Conservation (phyloP, 2,797 vertebrate species). For the Clarias pachynema region DNA sequence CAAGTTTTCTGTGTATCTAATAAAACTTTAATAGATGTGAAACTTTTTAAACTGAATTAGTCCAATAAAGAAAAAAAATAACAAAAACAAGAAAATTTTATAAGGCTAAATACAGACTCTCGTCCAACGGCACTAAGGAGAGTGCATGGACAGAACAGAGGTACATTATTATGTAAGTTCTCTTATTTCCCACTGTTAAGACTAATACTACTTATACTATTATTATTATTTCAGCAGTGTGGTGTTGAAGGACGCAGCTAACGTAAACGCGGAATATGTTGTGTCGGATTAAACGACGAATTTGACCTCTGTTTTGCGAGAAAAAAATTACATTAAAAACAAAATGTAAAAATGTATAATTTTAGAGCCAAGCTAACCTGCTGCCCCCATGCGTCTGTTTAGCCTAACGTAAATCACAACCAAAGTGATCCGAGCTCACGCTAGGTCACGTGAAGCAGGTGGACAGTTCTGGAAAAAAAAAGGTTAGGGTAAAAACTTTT, state of each 20-base stretch:
- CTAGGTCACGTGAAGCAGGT: not conserved
- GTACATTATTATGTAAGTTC: not conserved
- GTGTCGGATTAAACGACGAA: not conserved
- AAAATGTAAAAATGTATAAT: not conserved
- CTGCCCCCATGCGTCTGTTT: no score
- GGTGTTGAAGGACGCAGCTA: not conserved
- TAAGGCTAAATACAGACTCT: not conserved
- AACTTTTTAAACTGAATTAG: not conserved
- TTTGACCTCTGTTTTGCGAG: not conserved
- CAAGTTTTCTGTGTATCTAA: not conserved
- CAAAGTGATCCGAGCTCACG: not conserved
- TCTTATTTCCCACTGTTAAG: not conserved
- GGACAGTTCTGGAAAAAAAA: not conserved
- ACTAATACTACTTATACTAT: not conserved
- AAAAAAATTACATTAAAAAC: not conserved
- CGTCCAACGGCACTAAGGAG: not conserved
- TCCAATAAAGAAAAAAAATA: not conserved
- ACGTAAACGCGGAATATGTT: not conserved
- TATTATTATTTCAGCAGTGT: not conserved
- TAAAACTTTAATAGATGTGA: not conserved
- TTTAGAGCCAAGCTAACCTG: not conserved
- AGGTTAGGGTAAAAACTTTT: not conserved
- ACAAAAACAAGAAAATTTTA: not conserved
- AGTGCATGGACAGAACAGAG: not conserved
- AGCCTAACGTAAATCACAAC: not conserved